Evolutionary conservation across 1,140 invertebrate genomes (phyloP).

Genomic region (Steinernema khuongi): DNA sequence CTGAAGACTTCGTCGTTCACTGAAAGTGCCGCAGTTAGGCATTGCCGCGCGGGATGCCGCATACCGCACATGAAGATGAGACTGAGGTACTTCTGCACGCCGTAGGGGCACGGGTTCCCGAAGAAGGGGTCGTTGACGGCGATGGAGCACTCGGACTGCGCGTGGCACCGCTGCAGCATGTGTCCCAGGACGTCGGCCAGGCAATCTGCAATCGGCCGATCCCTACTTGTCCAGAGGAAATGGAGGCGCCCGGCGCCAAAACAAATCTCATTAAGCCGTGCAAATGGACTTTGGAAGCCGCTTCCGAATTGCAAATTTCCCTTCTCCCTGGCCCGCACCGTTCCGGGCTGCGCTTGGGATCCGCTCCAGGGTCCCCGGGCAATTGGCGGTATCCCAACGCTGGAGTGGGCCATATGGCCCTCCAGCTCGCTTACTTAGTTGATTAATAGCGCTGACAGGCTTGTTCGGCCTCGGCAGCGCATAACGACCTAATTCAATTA

Average conservation of each 20-base stretch:
- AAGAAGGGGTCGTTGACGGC: constrained; percentile 42
- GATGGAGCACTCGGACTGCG: constrained; percentile 40
- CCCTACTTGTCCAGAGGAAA: neutral
- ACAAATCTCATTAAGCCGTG: neutral
- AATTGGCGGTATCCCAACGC: neutral
- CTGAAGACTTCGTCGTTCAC: constrained; percentile 51
- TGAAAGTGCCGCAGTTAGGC: constrained; percentile 24
- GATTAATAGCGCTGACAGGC: neutral
- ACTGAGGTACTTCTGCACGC: constrained; percentile 41
- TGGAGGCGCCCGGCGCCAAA: neutral
- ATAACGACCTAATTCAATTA: neutral
- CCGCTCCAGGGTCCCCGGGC: no score
- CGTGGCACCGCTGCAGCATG: constrained; percentile 40
- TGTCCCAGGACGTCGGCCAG: constrained; percentile 42
- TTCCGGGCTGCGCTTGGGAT: no score
- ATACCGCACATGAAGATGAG: constrained; percentile 46
- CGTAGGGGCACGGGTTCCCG: constrained; percentile 38
- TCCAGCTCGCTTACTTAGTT: neutral
- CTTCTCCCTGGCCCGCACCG: no score
- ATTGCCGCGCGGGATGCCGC: neutral
- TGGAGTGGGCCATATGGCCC: neutral
- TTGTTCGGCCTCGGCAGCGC: neutral
- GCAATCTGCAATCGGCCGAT: constrained; percentile 42
- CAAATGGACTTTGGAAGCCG: neutral
- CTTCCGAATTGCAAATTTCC: neutral